Evolutionary conservation across 2,113 vertebrate species (phyloP).

Genomic region (Turdus rufiventris): DNA sequence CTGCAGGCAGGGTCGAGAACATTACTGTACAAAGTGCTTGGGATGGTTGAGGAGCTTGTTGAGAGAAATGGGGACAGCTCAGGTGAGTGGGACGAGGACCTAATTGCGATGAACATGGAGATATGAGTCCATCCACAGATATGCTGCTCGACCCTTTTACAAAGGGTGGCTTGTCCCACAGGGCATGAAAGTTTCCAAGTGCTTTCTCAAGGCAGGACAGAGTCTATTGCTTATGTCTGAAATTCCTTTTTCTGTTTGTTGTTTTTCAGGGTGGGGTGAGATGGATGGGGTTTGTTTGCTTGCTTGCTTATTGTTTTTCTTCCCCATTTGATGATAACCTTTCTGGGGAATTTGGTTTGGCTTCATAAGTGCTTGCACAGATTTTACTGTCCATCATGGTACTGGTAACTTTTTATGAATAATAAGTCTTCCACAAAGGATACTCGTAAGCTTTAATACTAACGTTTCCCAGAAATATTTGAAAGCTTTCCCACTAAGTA

Average conservation of each 20-base stretch:
- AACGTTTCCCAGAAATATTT: neutral
- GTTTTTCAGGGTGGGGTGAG: neutral
- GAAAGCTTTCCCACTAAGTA: neutral
- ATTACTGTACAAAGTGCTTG: neutral
- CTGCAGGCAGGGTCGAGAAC: neutral
- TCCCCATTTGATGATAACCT: neutral
- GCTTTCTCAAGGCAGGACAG: neutral
- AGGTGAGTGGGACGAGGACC: neutral
- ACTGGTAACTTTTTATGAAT: neutral
- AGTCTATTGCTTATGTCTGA: neutral
- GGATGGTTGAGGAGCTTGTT: neutral
- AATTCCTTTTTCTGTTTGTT: neutral
- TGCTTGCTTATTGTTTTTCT: neutral
- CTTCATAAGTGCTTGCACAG: neutral
- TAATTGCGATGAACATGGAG: neutral
- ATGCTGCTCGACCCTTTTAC: neutral
- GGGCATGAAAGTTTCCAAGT: neutral
- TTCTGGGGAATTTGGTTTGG: neutral
- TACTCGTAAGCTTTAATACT: neutral
- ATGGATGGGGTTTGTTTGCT: neutral
- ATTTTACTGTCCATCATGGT: neutral
- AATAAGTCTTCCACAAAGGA: neutral
- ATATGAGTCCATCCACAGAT: neutral
- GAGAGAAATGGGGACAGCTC: neutral
- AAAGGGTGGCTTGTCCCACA: neutral